These are phyloP conservation scores for Onychostoma macrolepis DNA, from an alignment of 2,113 vertebrate species.

Conservation along the genomic window DNA sequence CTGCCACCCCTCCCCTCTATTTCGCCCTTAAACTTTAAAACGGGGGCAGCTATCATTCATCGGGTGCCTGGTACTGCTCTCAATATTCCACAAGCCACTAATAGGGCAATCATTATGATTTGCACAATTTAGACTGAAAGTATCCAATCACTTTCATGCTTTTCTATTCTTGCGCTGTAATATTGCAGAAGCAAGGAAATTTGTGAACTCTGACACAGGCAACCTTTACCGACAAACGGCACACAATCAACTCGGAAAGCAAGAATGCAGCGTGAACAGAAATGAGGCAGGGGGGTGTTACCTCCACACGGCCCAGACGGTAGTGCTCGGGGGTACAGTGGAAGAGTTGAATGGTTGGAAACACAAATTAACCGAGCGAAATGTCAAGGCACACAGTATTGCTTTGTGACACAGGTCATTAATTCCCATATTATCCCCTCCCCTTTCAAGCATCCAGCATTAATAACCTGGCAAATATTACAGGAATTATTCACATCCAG, in stretches of 20 bases:
- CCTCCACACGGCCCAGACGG: slow-evolving; percentile 56
- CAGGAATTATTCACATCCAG: slow-evolving; percentile 79
- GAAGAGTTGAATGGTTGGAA: slow-evolving; percentile 71
- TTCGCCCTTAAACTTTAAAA: slow-evolving; percentile 25
- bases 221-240: slow-evolving; percentile 82
- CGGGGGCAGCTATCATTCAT: slow-evolving; percentile 11
- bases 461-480: slow-evolving; percentile 98
- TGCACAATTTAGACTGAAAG: background rate
- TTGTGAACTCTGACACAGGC: slow-evolving; percentile 96
- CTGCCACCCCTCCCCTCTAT: slow-evolving; percentile 50
- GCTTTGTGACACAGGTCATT: slow-evolving; percentile 99
- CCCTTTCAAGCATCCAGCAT: slow-evolving; percentile 91
- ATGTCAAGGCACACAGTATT: slow-evolving; percentile 98
- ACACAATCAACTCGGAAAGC: slow-evolving; percentile 21
- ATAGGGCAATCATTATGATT: slow-evolving; percentile 9
- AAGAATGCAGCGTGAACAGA: slow-evolving; percentile 21
- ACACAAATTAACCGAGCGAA: slow-evolving; percentile 99
- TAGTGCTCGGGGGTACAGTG: slow-evolving; percentile 74
- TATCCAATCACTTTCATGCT: slow-evolving; percentile 7
- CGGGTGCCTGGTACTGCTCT: slow-evolving; percentile 11
- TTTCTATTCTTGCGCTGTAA: slow-evolving; percentile 35
- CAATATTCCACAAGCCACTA: slow-evolving; percentile 12
- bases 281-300: slow-evolving; percentile 45
- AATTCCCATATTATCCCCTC: slow-evolving; percentile 92
- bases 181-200: slow-evolving; percentile 81